A percentile compares a stretch with the other conserved stretches of the same genome.
Evolutionary conservation across 2,888 invertebrate species (phyloP).

Genomic region (Lepidochrysops patricia): DNA sequence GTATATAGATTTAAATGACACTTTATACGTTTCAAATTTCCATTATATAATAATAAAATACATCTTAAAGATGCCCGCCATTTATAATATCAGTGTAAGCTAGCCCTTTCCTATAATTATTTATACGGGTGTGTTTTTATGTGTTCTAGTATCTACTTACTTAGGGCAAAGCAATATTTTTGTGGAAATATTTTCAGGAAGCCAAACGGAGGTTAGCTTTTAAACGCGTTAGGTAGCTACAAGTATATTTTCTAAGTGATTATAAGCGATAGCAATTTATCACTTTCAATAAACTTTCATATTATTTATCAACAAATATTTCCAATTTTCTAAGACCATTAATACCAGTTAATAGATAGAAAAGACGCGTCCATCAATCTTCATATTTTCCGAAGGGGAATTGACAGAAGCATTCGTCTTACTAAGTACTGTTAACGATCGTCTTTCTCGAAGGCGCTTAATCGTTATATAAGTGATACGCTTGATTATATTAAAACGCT

Average conservation of each 20-base stretch:
- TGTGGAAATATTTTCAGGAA: too few relatives aligned
- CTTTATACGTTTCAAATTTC: too few relatives aligned
- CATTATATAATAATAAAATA: too few relatives aligned
- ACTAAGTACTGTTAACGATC: conserved; percentile 46
- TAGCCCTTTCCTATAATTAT: too few relatives aligned
- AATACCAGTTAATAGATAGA: conserved; percentile 28
- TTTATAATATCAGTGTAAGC: too few relatives aligned
- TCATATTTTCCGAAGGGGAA: conserved; percentile 52
- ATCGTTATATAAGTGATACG: conserved; percentile 1
- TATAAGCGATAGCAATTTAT: not conserved
- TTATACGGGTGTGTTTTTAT: too few relatives aligned
- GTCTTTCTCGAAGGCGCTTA: conserved; percentile 30
- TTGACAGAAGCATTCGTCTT: conserved; percentile 55
- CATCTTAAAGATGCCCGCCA: too few relatives aligned
- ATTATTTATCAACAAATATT: conserved; percentile 23
- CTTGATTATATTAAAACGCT: not conserved
- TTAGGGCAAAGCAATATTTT: too few relatives aligned
- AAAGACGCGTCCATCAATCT: conserved; percentile 44
- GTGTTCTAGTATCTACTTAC: too few relatives aligned
- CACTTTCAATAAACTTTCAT: conserved; percentile 13
- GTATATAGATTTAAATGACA: too few relatives aligned
- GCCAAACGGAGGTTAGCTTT: too few relatives aligned
- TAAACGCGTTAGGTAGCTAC: too few relatives aligned
- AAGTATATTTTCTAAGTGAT: not conserved
- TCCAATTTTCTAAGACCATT: conserved; percentile 25